Conservation (phyloP, 2,113 vertebrate genomes). For the Ariopsis seemanni region DNA sequence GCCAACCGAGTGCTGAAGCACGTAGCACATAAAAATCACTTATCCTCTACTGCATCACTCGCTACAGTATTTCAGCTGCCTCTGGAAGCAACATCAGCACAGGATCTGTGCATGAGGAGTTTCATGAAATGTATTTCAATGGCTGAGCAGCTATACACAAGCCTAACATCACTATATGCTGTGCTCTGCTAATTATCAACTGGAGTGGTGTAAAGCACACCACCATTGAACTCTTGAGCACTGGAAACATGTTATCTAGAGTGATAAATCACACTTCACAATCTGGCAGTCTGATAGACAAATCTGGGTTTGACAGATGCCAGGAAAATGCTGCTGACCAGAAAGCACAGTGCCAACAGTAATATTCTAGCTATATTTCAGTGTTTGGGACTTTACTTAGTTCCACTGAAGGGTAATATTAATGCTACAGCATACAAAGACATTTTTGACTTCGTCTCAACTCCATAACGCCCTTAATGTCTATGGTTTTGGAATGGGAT, state of each 20-base stretch:
- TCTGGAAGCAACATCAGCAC: background rate
- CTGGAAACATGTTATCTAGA: background rate
- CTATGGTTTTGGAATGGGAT: background rate
- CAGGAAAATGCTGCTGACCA: background rate
- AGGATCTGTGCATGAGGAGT: background rate
- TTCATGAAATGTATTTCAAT: background rate
- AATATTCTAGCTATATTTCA: background rate
- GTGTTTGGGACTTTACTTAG: background rate
- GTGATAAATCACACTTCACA: too few species aligned
- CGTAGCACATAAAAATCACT: background rate
- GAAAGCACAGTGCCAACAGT: background rate
- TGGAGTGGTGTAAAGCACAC: too few species aligned
- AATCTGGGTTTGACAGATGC: background rate
- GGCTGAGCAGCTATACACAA: background rate
- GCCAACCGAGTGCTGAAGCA: background rate
- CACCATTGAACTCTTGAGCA: background rate
- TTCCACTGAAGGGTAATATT: background rate
- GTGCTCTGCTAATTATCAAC: background rate
- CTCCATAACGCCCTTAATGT: background rate
- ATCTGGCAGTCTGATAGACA: too few species aligned
- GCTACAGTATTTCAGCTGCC: background rate
- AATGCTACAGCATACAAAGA: background rate
- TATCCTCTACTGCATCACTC: background rate
- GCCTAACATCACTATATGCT: background rate
- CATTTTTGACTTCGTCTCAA: background rate